phyloP scores from a whole-genome alignment of 2,888 invertebrate species.

The Caenorhabditis sp. region DNA sequence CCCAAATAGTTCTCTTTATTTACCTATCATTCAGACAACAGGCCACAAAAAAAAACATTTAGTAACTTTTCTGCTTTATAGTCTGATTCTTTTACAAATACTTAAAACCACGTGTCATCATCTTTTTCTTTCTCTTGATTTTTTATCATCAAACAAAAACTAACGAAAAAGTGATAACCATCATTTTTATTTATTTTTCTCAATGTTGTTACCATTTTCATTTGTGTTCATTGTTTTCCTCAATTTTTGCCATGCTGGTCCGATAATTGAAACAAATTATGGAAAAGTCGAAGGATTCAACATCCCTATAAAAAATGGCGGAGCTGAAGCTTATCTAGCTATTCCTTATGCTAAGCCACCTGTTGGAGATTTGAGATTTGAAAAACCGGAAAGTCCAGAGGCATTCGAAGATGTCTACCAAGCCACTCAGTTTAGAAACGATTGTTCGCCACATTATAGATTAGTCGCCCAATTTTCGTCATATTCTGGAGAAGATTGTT shows the following conservation, averaged over 20 bases:
- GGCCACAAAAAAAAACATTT: too few relatives aligned
- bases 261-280: conserved; percentile 45
- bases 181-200: neutral
- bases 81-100: too few relatives aligned
- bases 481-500: conserved; percentile 81
- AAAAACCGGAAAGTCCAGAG: conserved; percentile 54
- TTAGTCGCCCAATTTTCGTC: conserved; percentile 26
- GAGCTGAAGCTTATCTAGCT: conserved; percentile 48
- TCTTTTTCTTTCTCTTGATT: too few relatives aligned
- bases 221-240: neutral
- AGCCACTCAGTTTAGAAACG: conserved; percentile 51
- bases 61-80: too few relatives aligned
- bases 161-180: too few relatives aligned
- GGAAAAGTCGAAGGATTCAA: conserved; percentile 55
- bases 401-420: conserved; percentile 58
- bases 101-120: too few relatives aligned
- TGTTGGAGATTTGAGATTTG: conserved; percentile 54
- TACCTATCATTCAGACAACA: too few relatives aligned
- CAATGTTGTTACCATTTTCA: neutral
- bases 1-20: too few relatives aligned
- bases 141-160: too few relatives aligned
- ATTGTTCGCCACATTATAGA: conserved; percentile 52
- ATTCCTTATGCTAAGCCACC: conserved; percentile 61
- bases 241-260: conserved; percentile 7
- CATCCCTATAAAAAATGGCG: conserved; percentile 10